Evolutionary conservation across 2,888 invertebrate species (phyloP).

Genomic region (Lasioglossum oenotherae): DNA sequence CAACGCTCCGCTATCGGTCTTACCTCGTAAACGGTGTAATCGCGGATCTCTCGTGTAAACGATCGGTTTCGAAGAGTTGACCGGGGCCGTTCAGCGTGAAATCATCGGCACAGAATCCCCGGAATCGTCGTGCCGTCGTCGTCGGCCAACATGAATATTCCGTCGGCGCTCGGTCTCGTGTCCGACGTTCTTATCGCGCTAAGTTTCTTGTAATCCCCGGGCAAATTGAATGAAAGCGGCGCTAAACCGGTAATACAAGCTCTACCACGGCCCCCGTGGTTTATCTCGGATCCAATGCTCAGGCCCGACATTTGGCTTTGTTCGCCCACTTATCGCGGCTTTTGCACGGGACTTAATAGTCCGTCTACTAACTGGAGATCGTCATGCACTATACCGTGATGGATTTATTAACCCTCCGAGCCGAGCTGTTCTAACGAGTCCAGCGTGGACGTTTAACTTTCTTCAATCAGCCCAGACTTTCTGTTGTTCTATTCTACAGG

Average conservation of each 20-base stretch:
- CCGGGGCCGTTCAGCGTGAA: constrained; percentile 23
- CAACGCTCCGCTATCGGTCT: constrained; percentile 21
- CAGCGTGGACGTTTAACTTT: not conserved
- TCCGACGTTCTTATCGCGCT: constrained; percentile 29
- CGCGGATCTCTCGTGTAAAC: constrained; percentile 9
- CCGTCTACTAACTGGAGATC: not conserved
- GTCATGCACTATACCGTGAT: not conserved
- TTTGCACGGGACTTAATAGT: not conserved
- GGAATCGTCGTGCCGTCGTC: not conserved
- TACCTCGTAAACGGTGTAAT: constrained; percentile 32
- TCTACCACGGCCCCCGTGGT: not conserved
- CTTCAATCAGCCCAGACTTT: not conserved
- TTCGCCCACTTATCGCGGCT: not conserved
- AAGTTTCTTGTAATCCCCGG: constrained; percentile 45
- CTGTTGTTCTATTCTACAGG: too few relatives aligned
- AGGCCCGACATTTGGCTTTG: not conserved
- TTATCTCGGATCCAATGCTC: constrained; percentile 14
- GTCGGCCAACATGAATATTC: constrained; percentile 52
- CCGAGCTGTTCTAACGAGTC: not conserved
- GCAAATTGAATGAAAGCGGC: constrained; percentile 46
- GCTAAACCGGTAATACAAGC: constrained; percentile 24
- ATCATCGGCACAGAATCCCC: not conserved
- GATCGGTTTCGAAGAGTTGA: constrained; percentile 4
- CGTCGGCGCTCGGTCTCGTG: not conserved
- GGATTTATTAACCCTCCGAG: not conserved